Evolutionary conservation across 2,797 vertebrate genomes (phyloP), one percentile per base, ranked within the genome.

Genomic region (Crypturellus tataupa): DNA sequence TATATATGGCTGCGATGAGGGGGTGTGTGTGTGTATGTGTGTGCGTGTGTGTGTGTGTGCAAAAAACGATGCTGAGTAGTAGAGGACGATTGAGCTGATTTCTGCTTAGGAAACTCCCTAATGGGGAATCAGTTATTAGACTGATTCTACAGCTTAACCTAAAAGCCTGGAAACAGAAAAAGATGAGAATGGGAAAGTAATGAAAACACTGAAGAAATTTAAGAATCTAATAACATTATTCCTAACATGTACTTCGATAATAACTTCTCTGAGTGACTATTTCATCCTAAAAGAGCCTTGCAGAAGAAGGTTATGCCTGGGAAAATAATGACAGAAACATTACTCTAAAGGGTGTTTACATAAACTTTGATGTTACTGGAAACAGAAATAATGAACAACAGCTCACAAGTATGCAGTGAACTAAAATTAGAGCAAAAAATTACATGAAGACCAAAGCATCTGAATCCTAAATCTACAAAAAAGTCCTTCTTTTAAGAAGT

Each of bases 331-430:
- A 73, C 19, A 90, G 24, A 82, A 82, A 55, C 9, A 37, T 27
- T 70, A 53, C 73, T 93, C 91, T 77, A 80, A 70, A 49, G 17
- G 2, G 2, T 58, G 21, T 85, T 94, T 83, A 75, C 25, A 59
- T 62, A 60, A 87, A 78, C 80, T 95, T 88, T 82, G 31, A 77
- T 78, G 70, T 93, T 82, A 80, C 10, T 73, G 47, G n/a, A 77
- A 95, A 46, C 10, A 64, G 25, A 88, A 19, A 17, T 85, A 58
- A 92, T 87, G 64, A 94, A 40, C 59, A 86, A 55, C 14, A 80
- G 4, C 20, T 80, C 67, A 47, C 13, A 77, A 73, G 40, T 33
- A 35, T 15, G 9, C 40, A 77, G 69, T 1, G 9, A 46, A 56
- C 60, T 62, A 78, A 83, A 86, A 65, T 80, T 72, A 89, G 59